Evolutionary conservation across 92 coral and sea anemone species (phyloP).

Genomic region (Parazoanthus darwini): DNA sequence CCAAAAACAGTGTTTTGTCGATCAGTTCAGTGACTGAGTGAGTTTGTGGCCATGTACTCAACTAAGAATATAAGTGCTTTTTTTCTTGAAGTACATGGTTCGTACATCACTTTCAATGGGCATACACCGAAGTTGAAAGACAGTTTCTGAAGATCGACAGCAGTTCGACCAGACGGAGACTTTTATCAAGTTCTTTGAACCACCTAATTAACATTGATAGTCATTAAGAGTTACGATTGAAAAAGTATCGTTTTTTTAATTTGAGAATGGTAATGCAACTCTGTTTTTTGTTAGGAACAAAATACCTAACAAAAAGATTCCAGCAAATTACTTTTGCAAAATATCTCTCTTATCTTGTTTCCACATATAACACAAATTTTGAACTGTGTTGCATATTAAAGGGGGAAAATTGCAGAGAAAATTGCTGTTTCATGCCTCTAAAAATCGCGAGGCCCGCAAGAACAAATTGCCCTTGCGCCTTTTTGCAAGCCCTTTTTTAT

Average conservation of each 20-base stretch:
- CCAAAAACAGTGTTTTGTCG: neutral
- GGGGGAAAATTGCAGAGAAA: neutral
- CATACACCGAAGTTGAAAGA: neutral
- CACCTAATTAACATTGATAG: neutral
- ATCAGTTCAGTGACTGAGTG: neutral
- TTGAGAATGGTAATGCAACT: neutral
- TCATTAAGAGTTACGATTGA: neutral
- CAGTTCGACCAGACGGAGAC: neutral
- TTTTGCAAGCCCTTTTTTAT: neutral
- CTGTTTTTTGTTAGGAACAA: neutral
- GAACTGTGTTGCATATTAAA: neutral
- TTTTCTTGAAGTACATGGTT: neutral
- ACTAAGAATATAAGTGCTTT: neutral
- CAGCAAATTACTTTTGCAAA: neutral
- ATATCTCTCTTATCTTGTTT: too few relatives aligned
- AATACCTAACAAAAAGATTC: too few relatives aligned
- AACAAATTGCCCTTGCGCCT: neutral
- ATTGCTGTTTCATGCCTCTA: neutral
- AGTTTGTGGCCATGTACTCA: neutral
- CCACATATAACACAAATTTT: too few relatives aligned
- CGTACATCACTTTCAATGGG: neutral
- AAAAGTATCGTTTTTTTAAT: neutral
- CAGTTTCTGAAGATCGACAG: neutral
- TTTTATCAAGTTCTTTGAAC: neutral
- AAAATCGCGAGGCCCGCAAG: neutral